phyloP scores from a whole-genome alignment of 2,888 invertebrate species.

The Unio delphinus region DNA sequence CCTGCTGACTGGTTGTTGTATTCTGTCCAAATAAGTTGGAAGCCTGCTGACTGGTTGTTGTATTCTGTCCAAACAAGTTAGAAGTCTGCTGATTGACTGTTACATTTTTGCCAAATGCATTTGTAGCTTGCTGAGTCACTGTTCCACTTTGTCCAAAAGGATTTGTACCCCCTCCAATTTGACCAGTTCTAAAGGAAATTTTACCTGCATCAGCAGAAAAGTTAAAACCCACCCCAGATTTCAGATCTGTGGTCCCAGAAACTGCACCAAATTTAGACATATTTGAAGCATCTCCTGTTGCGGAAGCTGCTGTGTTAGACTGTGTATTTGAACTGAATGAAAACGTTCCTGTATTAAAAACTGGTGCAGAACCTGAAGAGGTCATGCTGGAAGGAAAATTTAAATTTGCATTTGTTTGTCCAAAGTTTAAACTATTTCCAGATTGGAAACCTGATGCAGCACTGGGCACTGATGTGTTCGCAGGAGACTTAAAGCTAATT shows the following conservation, averaged over 20 bases:
- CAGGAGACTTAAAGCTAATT: too few relatives aligned
- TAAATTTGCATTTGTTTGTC: neutral
- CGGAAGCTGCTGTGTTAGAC: neutral
- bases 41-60: conserved; percentile 10
- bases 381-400: neutral
- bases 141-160: neutral
- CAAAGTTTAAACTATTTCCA: neutral
- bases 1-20: conserved; percentile 7
- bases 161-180: too few relatives aligned
- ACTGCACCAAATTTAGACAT: conserved; percentile 12
- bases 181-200: too few relatives aligned
- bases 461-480: too few relatives aligned
- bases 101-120: conserved; percentile 23
- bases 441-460: neutral
- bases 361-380: neutral
- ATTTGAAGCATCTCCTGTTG: conserved; percentile 2
- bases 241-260: neutral
- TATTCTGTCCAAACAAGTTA: conserved; percentile 24
- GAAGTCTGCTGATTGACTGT: conserved; percentile 29
- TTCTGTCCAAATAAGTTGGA: conserved; percentile 27
- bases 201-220: too few relatives aligned
- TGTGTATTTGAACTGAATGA: neutral
- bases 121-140: neutral
- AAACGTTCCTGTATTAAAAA: too few relatives aligned
- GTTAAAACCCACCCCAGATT: too few relatives aligned